A percentile compares a stretch with the other conserved stretches of the same genome.
Conservation (phyloP, 2,113 vertebrate genomes). For the Gorilla gorilla region DNA sequence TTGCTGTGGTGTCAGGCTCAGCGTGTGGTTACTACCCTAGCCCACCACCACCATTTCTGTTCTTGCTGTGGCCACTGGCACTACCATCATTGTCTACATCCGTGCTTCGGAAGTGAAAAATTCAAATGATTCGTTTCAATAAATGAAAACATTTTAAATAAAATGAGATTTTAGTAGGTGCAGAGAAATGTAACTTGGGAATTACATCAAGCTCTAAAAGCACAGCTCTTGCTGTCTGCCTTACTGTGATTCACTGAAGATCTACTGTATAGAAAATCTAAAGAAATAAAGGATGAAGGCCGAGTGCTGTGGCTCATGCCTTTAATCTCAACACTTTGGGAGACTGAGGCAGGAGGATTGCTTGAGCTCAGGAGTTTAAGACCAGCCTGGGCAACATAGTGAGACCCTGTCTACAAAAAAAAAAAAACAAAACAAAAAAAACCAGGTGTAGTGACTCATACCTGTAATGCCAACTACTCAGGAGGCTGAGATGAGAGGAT, state of each 20-base stretch:
- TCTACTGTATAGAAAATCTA: not conserved
- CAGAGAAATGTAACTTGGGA: not conserved
- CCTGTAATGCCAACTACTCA: too few species aligned
- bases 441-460: too few species aligned
- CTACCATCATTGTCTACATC: not conserved
- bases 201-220: conserved; percentile 13
- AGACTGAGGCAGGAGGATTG: too few species aligned
- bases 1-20: not conserved
- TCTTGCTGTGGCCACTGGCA: not conserved
- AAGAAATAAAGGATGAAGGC: not conserved
- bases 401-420: too few species aligned
- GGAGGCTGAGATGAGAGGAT: too few species aligned
- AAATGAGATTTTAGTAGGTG: not conserved
- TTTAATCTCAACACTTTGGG: too few species aligned
- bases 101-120: not conserved
- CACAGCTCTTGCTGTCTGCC: not conserved
- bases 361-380: too few species aligned
- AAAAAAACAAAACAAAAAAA: too few species aligned
- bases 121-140: not conserved
- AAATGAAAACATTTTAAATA: conserved; percentile 13
- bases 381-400: too few species aligned
- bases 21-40: not conserved
- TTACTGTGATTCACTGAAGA: not conserved
- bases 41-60: too few species aligned
- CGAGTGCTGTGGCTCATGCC: too few species aligned